Conservation (phyloP, 2,797 vertebrate genomes). For the Hypotaenidia philippensis region DNA sequence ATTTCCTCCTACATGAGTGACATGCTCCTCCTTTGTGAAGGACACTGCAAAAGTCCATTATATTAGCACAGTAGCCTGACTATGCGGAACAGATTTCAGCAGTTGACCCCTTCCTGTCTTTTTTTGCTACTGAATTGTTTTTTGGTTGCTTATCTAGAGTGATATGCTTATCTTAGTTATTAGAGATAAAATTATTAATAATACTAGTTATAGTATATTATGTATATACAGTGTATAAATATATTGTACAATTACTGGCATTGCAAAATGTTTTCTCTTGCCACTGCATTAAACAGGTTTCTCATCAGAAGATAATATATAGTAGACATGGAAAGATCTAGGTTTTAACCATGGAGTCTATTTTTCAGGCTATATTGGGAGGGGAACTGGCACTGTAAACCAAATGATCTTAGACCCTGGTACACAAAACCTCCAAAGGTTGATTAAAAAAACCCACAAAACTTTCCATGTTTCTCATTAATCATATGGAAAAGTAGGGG, state of each 20-base stretch:
- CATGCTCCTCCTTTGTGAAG: not conserved
- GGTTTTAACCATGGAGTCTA: not conserved
- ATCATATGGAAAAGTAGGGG: not conserved
- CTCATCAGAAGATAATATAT: not conserved
- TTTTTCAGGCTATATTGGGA: not conserved
- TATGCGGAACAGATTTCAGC: not conserved
- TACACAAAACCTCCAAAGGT: rapidly evolving
- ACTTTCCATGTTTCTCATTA: not conserved
- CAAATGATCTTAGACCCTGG: not conserved
- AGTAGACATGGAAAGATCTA: not conserved
- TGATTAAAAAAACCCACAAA: not conserved
- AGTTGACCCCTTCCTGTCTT: rapidly evolving
- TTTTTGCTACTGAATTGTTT: not conserved
- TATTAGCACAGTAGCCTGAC: rapidly evolving
- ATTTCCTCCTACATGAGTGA: not conserved
- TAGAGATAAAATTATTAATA: not conserved
- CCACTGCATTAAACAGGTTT: not conserved
- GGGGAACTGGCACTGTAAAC: not conserved
- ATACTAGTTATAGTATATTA: not conserved
- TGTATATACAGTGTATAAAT: too few relatives aligned
- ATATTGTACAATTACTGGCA: not conserved
- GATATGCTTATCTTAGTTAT: not conserved
- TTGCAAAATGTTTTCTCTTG: not conserved
- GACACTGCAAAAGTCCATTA: not conserved
- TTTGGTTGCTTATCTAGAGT: not conserved